phyloP scores from a whole-genome alignment of 2,888 invertebrate genomes.

The Priapulus caudatus region DNA sequence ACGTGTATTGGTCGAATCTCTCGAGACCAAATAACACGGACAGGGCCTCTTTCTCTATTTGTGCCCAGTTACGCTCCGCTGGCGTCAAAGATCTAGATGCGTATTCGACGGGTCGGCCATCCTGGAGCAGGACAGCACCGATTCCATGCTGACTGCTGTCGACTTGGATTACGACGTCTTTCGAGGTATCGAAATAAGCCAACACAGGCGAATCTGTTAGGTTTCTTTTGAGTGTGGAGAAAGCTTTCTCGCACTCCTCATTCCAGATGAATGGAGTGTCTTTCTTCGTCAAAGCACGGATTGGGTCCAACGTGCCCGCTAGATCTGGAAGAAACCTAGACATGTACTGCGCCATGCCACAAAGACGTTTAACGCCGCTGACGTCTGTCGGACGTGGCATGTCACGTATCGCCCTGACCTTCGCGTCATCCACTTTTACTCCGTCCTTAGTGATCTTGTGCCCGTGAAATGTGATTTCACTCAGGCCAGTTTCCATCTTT shows the following conservation, averaged over 20 bases:
- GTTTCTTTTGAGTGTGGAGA: not conserved
- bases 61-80: not conserved
- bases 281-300: not conserved
- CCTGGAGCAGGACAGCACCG: not conserved
- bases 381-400: not conserved
- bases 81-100: not conserved
- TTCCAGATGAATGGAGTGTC: not conserved
- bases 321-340: not conserved
- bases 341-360: not conserved
- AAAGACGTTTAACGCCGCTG: not conserved
- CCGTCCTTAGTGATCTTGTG: not conserved
- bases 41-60: not conserved
- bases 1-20: not conserved
- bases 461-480: not conserved
- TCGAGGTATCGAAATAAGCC: not conserved
- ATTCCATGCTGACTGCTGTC: not conserved
- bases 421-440: not conserved
- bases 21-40: not conserved
- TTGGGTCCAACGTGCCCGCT: not conserved
- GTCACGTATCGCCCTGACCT: not conserved
- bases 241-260: not conserved
- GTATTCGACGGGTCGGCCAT: not conserved
- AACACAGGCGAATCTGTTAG: not conserved
- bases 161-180: constrained; percentile 7
- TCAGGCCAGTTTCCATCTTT: not conserved